Evolutionary conservation across 1,140 invertebrate genomes (phyloP).

Genomic region (Pseudachorutes palmiensis): DNA sequence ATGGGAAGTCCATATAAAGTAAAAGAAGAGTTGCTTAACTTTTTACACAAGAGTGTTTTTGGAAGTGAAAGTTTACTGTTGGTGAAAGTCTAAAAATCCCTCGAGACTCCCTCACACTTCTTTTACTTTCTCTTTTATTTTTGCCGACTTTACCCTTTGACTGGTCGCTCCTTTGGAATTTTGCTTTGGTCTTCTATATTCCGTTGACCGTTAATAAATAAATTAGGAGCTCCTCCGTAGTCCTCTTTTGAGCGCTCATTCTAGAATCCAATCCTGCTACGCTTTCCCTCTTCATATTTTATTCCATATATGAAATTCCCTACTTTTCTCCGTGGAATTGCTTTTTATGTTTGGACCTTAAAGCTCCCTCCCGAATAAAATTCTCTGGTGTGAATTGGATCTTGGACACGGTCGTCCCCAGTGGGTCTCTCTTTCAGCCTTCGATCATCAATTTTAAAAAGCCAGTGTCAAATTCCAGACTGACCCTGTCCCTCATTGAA

Average conservation of each 20-base stretch:
- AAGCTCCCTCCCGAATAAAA: background rate
- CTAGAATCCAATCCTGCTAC: background rate
- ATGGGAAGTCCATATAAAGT: too few species aligned
- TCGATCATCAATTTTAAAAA: constrained; percentile 37
- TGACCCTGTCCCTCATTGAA: constrained; percentile 28
- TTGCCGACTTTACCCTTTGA: too few species aligned
- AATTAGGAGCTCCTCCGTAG: constrained; percentile 4
- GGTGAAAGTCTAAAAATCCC: background rate
- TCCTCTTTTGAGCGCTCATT: background rate
- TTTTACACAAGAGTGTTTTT: too few species aligned
- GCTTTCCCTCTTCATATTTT: background rate
- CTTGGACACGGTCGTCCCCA: constrained; percentile 15
- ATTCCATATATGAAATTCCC: constrained; percentile 5
- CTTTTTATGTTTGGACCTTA: background rate
- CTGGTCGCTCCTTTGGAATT: background rate
- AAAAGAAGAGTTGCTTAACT: too few species aligned
- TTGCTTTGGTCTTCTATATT: too few species aligned
- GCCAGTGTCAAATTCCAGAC: constrained; percentile 33
- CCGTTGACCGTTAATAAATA: constrained; percentile 18
- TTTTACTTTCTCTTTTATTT: background rate
- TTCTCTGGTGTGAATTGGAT: constrained; percentile 11
- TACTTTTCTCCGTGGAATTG: background rate
- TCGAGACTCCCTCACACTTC: background rate
- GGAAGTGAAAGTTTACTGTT: too few species aligned
- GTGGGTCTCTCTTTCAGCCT: background rate